phyloP scores from a whole-genome alignment of 2,113 vertebrate genomes.

The Sterna hirundo region DNA sequence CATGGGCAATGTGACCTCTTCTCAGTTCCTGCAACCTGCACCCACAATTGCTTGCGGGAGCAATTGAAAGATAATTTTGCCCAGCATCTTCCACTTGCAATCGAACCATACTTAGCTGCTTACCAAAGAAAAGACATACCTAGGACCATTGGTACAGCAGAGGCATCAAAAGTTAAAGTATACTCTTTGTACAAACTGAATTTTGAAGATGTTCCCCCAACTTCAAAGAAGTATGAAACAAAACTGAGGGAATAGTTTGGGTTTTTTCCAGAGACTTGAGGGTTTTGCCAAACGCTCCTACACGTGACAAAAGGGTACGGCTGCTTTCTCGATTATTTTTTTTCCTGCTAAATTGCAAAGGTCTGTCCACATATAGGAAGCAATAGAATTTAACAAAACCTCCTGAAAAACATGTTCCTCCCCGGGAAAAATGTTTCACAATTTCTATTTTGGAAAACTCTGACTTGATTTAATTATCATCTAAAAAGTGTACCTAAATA shows the following conservation, averaged over 20 bases:
- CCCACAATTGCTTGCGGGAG: neutral
- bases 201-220: neutral
- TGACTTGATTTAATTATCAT: neutral
- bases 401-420: neutral
- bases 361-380: neutral
- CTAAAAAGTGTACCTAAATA: neutral
- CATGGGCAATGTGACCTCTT: neutral
- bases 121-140: neutral
- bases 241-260: neutral
- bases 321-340: neutral
- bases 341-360: neutral
- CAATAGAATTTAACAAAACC: neutral
- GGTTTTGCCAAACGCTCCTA: neutral
- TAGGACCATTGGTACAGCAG: neutral
- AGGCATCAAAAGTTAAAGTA: neutral
- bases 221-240: neutral
- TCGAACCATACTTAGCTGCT: neutral
- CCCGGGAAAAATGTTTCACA: rapidly evolving
- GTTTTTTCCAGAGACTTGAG: neutral
- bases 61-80: neutral
- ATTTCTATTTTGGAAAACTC: neutral
- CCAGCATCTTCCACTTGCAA: neutral
- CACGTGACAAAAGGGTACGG: neutral
- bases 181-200: neutral
- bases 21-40: neutral